Evolutionary conservation across 2,888 invertebrate genomes (phyloP), one percentile per base, ranked within the genome.

Genomic region (Drosophila vallismaia): DNA sequence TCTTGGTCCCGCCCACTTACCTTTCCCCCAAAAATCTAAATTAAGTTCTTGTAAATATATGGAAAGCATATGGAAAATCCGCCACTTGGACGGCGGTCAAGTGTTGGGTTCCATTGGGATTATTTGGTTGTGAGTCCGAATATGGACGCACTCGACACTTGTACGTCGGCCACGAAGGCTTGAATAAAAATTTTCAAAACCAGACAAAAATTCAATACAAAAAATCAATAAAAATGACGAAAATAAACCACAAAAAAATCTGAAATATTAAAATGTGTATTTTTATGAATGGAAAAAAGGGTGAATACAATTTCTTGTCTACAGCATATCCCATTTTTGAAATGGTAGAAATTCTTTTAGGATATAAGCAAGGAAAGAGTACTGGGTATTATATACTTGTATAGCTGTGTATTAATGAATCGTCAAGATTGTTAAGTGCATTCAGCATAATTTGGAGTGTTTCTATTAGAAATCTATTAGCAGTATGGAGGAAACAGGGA

Each of bases 111-210:
- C 78, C 87, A 76, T 67, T 75, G 87, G 80, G 52, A 50, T 45
- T 42, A 26, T 19, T 50, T 40, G 24, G 42, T 71, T 48, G 56
- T 75, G 63, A 45, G 67, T 81, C 69, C 80, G 80, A 86, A 86
- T 50, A 55, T 78, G 80, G 57, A 77, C 8, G 66, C 76, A 74
- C 71, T 72, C 81, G 26, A 12, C 48, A 63, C 57, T 79, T 64
- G 60, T 56, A 46, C 53, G 66, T 42, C 70, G 26, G 44, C 58
- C 72, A 19, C 14, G 66, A 68, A 49, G 52, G 55, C 58, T 56
- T 81, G 81, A 59, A 86, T 73, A 75, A 85, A 85, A 85, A 85
- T 79, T 79, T 84, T 75, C 53, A 85, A 70, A 70, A 64, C 68
- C 71, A 58, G 59, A 51, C 71, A 60, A 79, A 79, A 80, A 68